Evolutionary conservation across 2,797 vertebrate species (phyloP).

Genomic region (Enteromius fasciolatus): DNA sequence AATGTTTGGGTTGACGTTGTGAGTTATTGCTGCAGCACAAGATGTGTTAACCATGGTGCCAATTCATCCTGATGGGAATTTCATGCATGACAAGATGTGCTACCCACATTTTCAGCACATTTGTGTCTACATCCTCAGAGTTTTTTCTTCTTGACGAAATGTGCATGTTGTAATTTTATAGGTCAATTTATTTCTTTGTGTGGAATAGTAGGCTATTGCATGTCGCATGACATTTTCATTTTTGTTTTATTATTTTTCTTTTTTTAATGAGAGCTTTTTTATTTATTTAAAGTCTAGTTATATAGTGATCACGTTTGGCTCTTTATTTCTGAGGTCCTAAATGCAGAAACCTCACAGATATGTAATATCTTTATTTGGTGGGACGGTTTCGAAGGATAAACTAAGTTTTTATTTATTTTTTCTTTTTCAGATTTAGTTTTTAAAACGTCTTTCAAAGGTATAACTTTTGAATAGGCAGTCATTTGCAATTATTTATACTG

Average conservation of each 20-base stretch:
- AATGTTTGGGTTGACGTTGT: too few species aligned
- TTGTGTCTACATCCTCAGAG: neutral
- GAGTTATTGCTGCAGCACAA: neutral
- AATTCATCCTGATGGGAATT: neutral
- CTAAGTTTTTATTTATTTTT: neutral
- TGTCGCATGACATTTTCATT: neutral
- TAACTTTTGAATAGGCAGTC: slow-evolving; percentile 17
- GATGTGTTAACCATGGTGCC: neutral
- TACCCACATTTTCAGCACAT: neutral
- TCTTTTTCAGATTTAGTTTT: neutral
- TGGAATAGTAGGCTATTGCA: neutral
- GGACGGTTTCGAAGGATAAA: neutral
- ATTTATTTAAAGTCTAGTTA: neutral
- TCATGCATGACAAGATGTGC: neutral
- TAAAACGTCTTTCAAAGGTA: neutral
- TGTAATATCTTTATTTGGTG: neutral
- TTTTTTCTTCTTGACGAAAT: neutral
- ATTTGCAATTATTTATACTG: neutral
- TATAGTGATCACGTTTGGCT: neutral
- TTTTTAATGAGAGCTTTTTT: neutral
- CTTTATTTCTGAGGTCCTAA: neutral
- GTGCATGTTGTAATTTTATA: neutral
- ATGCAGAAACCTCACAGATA: neutral
- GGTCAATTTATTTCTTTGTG: neutral
- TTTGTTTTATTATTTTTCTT: neutral